phyloP scores from a whole-genome alignment of 2,113 vertebrate genomes.

The Mus musculus region GRCm39 chr1:74277501-74278000 shows the following conservation, averaged over 20 bases:
- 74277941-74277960: neutral
- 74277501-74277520: slow-evolving; percentile 83
- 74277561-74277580: slow-evolving; percentile 50
- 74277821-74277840: neutral
- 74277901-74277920: neutral
- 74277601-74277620: slow-evolving; percentile 66
- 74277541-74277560: slow-evolving; percentile 69
- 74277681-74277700: slow-evolving; percentile 47
- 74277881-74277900: neutral
- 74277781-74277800: neutral
- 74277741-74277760: neutral
- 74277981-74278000: neutral
- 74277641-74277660: neutral
- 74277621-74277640: slow-evolving; percentile 71
- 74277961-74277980: neutral
- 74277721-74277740: slow-evolving; percentile 73
- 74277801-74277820: neutral
- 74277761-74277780: neutral
- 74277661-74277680: slow-evolving; percentile 58
- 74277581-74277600: slow-evolving; percentile 54
- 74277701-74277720: slow-evolving; percentile 10
- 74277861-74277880: neutral
- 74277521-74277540: slow-evolving; percentile 63
- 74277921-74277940: neutral
- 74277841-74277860: neutral